Percentiles rank a stretch among this genome's conserved stretches.
Evolutionary conservation across 2,888 invertebrate genomes (phyloP).

Genomic region (Incurvaria masculella): DNA sequence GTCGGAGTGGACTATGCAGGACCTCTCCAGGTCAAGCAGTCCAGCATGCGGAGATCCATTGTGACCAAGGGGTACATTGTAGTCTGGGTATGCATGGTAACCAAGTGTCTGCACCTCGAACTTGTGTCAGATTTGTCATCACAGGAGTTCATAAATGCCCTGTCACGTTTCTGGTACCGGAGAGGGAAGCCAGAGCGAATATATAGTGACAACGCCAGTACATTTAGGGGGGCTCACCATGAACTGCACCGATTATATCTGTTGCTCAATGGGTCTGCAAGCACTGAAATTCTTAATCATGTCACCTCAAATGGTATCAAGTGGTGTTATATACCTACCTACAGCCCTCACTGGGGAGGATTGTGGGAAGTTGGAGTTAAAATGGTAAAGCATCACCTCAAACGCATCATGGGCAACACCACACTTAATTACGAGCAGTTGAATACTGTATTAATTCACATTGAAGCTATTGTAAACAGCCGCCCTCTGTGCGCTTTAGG

Average conservation of each 20-base stretch:
- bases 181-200: slow-evolving; percentile 7
- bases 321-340: neutral
- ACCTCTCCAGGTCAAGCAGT: neutral
- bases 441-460: neutral
- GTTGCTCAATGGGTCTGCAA: neutral
- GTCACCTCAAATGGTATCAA: neutral
- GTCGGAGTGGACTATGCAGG: neutral
- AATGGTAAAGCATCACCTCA: neutral
- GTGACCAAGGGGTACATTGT: slow-evolving; percentile 1
- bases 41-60: slow-evolving; percentile 12
- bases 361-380: neutral
- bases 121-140: slow-evolving; percentile 17
- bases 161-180: slow-evolving; percentile 15
- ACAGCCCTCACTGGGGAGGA: neutral
- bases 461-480: neutral
- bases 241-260: neutral
- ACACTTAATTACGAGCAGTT: neutral
- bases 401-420: neutral
- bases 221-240: slow-evolving; percentile 10
- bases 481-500: neutral
- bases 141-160: slow-evolving; percentile 16
- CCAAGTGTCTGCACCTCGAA: slow-evolving; percentile 22
- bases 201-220: slow-evolving; percentile 10
- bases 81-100: slow-evolving; percentile 3
- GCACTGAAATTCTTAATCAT: neutral